Percentiles rank a stretch among this genome's conserved stretches.
These are phyloP conservation scores for Sphaeramia orbicularis DNA, from an alignment of 2,797 vertebrate genomes.

Conservation along the genomic window DNA sequence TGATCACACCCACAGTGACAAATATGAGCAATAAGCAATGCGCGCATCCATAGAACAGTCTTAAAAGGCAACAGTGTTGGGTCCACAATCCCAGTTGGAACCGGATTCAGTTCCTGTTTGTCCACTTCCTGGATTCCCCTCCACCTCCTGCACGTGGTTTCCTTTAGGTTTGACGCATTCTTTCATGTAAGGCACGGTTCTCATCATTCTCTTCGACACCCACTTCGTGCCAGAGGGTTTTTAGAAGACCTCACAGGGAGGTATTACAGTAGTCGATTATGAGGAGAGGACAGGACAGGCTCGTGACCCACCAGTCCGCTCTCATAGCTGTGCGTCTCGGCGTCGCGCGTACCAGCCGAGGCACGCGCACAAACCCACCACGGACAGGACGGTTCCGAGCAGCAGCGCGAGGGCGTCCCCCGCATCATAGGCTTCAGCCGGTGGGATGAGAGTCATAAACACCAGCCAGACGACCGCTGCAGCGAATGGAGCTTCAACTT, in stretches of 20 bases:
- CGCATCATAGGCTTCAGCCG: constrained; percentile 89
- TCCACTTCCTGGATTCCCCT: constrained; percentile 56
- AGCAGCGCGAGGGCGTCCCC: constrained; percentile 92
- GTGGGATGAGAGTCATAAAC: constrained; percentile 80
- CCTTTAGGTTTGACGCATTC: not conserved
- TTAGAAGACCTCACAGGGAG: not conserved
- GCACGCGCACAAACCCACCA: constrained; percentile 91
- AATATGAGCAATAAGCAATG: not conserved
- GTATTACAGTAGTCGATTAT: not conserved
- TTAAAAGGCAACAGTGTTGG: constrained; percentile 41
- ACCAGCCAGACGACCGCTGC: constrained; percentile 60
- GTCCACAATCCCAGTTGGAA: constrained; percentile 28
- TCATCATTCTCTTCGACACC: constrained; percentile 10
- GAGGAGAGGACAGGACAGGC: not conserved
- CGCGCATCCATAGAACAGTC: constrained; percentile 17
- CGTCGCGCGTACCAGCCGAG: constrained; percentile 93
- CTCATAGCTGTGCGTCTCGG: constrained; percentile 87
- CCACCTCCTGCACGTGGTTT: constrained; percentile 24
- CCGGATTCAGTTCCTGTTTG: constrained; percentile 14
- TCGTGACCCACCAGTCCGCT: not conserved
- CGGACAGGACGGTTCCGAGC: constrained; percentile 84
- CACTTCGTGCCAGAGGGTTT: constrained; percentile 11
- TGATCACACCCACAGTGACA: constrained; percentile 10
- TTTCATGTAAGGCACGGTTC: constrained; percentile 69
- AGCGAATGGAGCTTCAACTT: constrained; percentile 38